Base-by-base conservation (phyloP, 2,797 vertebrate genomes). In the Menidia menidia region DNA sequence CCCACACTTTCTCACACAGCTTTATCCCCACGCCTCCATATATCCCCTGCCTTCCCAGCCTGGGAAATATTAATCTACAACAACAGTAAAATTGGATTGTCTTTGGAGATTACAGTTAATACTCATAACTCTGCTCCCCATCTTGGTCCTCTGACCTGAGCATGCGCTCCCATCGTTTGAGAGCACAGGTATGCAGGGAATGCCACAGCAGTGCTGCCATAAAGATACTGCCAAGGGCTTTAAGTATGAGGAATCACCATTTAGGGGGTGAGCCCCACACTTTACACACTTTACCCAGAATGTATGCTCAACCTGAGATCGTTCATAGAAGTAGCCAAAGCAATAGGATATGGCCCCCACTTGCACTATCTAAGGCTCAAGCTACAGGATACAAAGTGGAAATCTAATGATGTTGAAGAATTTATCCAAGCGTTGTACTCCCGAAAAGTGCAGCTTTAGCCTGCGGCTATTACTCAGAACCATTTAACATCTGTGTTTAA, bases 101-200 rank as follows among this genome's bases (percentile, higher is more conserved):
- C 75, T 68, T 51, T 84, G 79, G 81, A 83, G 81, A 86, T 86
- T 83, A 80, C 67, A 70, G 68, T 67, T 84, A 84, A 88, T 80
- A 57, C 14, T 14, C 81, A 32, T 81, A 78, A 75, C 83, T 89
- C 83, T 75, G 72, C 80, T 83, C 80, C 82, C 83, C 31, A 51
- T 67, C 52, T 77, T 55, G 84, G 71, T 72, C 71, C 64, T 79
- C 71, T 84, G 87, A 88, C 81, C 86, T 74, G 75, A 73, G 64
- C 71, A 77, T 85, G 77, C 80, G 73, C 68, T 83, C 81, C 78
- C n/a, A 58, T 84, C 68, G 85, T 72, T 64, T 73, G 71, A 88
- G 74, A 86, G 81, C 68, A 18, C 80, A 85, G 83, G 83, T 88
- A 91, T 92, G 88, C 66, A n/a, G 77, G 76, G 89, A 92, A 92